These are phyloP conservation scores for Morbakka virulenta DNA, from an alignment of 30 jellyfish, hydroid and myxozoan species.

Conservation along the genomic window DNA sequence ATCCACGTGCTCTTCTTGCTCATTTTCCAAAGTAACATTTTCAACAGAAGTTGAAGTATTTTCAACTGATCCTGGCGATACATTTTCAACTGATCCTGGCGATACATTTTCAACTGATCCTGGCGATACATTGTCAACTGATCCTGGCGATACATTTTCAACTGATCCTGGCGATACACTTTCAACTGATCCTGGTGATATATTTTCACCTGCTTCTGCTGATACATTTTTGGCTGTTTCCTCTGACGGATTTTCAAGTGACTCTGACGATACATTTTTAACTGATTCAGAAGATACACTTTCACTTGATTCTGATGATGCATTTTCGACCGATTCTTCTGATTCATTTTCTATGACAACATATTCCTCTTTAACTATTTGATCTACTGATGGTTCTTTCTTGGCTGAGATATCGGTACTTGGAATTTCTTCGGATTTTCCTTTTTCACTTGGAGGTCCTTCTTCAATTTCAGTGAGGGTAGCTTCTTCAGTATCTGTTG, in stretches of 20 bases:
- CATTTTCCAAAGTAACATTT: too few relatives aligned
- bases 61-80: too few relatives aligned
- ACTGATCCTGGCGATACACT: too few relatives aligned
- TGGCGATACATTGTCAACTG: too few relatives aligned
- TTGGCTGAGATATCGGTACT: neutral
- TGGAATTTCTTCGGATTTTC: neutral
- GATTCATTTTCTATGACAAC: neutral
- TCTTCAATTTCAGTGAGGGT: neutral
- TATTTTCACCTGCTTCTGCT: too few relatives aligned
- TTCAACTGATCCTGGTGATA: too few relatives aligned
- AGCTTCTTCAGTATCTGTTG: constrained; percentile 1
- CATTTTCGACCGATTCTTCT: neutral
- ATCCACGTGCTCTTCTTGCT: too few relatives aligned
- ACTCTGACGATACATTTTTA: neutral
- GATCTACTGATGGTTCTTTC: neutral
- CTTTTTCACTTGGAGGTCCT: neutral
- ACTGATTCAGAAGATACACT: neutral
- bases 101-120: too few relatives aligned
- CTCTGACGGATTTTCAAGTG: neutral
- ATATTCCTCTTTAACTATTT: neutral
- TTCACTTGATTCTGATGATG: neutral
- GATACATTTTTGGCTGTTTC: too few relatives aligned
- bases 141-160: too few relatives aligned
- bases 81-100: too few relatives aligned
- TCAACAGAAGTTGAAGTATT: too few relatives aligned